Conservation (phyloP, 2,797 vertebrate species). For the Lutjanus argentimaculatus region DNA sequence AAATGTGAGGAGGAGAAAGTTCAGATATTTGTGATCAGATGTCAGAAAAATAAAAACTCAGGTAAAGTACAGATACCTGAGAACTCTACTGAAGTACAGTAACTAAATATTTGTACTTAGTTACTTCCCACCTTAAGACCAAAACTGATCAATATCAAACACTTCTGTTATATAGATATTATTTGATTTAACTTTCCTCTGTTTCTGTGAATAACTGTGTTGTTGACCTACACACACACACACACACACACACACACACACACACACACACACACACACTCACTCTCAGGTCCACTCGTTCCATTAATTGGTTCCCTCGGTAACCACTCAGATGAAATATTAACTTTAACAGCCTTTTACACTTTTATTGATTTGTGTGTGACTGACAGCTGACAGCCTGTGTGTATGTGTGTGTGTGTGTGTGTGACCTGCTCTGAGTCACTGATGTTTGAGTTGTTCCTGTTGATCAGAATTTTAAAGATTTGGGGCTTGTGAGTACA, state of each 20-base stretch:
- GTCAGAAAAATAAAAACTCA: no score
- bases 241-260: not conserved
- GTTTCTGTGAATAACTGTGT: no score
- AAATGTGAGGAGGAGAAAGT: no score
- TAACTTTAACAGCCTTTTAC: conserved; percentile 26
- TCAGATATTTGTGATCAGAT: no score
- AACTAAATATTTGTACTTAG: no score
- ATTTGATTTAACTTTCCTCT: no score
- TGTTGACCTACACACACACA: not conserved
- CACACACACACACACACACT: conserved; percentile 3
- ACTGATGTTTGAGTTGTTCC: no score
- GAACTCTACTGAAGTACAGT: no score
- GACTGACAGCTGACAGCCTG: conserved; percentile 35
- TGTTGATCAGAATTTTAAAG: not conserved
- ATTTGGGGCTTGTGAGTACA: not conserved
- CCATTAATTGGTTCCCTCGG: conserved; percentile 5
- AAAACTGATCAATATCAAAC: no score
- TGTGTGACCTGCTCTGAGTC: not conserved
- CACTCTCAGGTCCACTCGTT: not conserved
- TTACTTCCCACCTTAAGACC: no score
- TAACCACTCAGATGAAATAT: conserved; percentile 28
- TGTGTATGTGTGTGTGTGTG: conserved; percentile 11
- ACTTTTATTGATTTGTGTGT: conserved; percentile 28
- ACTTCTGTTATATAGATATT: no score
- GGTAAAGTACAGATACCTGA: no score